Base-by-base conservation (phyloP, 2,888 invertebrate genomes). In the Drosophila stalkeri region DNA sequence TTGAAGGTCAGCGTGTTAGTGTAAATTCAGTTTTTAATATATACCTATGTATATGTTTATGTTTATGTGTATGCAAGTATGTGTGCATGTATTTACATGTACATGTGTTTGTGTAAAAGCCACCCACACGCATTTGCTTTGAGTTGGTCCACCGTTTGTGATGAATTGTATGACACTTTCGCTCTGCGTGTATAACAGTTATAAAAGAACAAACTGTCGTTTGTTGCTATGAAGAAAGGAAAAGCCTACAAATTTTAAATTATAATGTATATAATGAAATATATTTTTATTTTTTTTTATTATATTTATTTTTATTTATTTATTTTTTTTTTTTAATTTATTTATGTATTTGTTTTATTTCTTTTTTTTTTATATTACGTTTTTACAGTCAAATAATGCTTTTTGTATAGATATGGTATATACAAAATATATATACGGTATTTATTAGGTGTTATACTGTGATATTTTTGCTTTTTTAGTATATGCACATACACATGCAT, bases 1-100 rank as follows among this genome's bases (percentile, higher is more conserved):
- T 87, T 87, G 87, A 90, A 88, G 87, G 87, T 88, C 87, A 88
- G 82, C 89, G 72, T 82, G 90, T 88, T 90, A 84, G 77, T 72
- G 73, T 80, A 90, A 82, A 84, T 82, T 79, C 41, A 44, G 47
- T 59, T 44, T 43, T 56, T 63, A 43, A 18, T 56, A 46, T n/a
- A 18, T 59, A 49, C 14, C 8, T 20, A 12, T 18, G 31, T 33
- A 37, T 14, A 35, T 9, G 14, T 16, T 14, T 37, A 33, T 33
- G 33, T 33, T 8, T 33, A 33, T 33, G 33, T 33, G 9, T 20
- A 60, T 27, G 12, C 33, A 33, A 9, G 7, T 23, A 39, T 37
- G 14, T 31, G 20, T 14, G 52, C 8, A 2, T 31, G 11, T n/a
- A 3, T 31, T 18, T 31, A 8, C 27, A 11, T 43, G 27, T 31